Conservation (phyloP, 2,113 vertebrate genomes). For the Megatriorchis doriae region DNA sequence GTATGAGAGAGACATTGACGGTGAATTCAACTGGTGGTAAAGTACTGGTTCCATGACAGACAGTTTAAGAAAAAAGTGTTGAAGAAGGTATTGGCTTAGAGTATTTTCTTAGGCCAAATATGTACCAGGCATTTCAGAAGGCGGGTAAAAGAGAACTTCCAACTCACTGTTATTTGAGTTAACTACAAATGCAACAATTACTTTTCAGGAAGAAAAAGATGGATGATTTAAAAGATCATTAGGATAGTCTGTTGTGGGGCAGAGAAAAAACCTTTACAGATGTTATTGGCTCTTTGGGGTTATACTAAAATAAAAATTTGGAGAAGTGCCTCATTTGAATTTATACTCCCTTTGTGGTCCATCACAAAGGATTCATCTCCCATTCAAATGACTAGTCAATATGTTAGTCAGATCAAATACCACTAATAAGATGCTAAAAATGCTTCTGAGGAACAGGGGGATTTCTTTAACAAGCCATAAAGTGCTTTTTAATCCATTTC, state of each 20-base stretch:
- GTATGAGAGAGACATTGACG: neutral
- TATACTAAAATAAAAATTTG: constrained; percentile 59
- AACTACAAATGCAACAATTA: neutral
- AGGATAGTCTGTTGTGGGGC: constrained; percentile 8
- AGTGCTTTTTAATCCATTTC: constrained; percentile 76
- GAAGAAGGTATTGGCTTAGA: neutral
- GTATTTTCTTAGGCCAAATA: neutral
- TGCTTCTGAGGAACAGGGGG: constrained; percentile 65
- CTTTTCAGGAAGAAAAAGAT: neutral
- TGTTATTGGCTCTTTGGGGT: constrained; percentile 26
- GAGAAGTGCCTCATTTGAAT: constrained; percentile 61
- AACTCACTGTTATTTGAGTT: neutral
- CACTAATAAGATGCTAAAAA: constrained; percentile 74
- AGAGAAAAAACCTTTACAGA: constrained; percentile 33
- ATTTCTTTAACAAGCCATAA: constrained; percentile 76
- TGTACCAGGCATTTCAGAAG: neutral
- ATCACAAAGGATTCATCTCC: constrained; percentile 64
- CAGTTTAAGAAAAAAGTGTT: neutral
- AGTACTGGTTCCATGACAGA: neutral
- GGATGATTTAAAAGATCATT: neutral
- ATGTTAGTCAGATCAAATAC: constrained; percentile 75
- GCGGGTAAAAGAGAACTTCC: neutral
- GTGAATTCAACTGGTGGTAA: neutral
- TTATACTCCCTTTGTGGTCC: constrained; percentile 74
- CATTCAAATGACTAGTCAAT: constrained; percentile 73